Conservation (phyloP, 2,888 invertebrate genomes). For the Mythimna impura region DNA sequence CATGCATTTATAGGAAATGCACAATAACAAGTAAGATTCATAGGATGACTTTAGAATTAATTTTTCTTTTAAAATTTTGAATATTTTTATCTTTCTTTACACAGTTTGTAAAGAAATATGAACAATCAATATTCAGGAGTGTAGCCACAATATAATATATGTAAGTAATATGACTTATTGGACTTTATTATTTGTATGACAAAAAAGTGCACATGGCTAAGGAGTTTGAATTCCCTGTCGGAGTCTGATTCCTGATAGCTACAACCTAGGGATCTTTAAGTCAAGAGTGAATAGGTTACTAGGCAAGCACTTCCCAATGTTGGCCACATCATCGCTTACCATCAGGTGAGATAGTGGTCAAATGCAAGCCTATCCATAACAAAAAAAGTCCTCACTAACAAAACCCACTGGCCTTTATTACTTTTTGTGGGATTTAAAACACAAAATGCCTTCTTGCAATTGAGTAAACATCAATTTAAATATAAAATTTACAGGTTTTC, state of each 20-base stretch:
- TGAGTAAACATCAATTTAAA: background rate
- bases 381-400: background rate
- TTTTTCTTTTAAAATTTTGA: background rate
- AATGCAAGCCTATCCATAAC: too few relatives aligned
- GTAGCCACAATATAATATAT: background rate
- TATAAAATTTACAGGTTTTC: background rate
- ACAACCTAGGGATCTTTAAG: too few relatives aligned
- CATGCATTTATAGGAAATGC: background rate
- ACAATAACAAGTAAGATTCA: constrained; percentile 2
- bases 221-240: too few relatives aligned
- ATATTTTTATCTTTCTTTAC: background rate
- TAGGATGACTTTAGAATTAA: background rate
- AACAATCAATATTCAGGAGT: background rate
- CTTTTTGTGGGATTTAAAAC: too few relatives aligned
- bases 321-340: too few relatives aligned
- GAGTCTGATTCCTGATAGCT: too few relatives aligned
- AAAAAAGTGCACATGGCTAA: too few relatives aligned
- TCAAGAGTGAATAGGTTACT: too few relatives aligned
- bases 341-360: too few relatives aligned
- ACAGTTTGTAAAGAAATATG: background rate
- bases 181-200: background rate
- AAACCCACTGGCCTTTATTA: too few relatives aligned
- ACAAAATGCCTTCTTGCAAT: background rate
- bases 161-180: background rate
- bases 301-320: too few relatives aligned